Percentiles rank a stretch among this genome's conserved stretches.
Evolutionary conservation across 2,113 vertebrate species (phyloP).

Genomic region (Eurypyga helias): DNA sequence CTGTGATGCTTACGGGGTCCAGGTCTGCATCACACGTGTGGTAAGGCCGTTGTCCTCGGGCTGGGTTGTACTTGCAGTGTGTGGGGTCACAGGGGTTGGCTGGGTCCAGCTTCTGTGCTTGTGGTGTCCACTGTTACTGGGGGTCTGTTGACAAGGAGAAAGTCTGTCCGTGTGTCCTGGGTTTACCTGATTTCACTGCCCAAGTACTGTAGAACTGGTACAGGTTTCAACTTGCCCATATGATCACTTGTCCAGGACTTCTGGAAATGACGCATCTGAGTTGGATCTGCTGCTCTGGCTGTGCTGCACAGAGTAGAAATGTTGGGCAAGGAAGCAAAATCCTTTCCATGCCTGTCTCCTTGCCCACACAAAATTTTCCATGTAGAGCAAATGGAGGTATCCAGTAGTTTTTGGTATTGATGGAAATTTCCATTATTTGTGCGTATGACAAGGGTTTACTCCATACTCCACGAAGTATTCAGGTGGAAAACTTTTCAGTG

Average conservation of each 20-base stretch:
- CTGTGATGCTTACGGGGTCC: not conserved
- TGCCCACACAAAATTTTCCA: not conserved
- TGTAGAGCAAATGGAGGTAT: not conserved
- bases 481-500: not conserved
- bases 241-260: rapidly evolving
- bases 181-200: not conserved
- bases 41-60: not conserved
- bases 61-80: rapidly evolving
- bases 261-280: not conserved
- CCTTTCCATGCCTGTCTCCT: not conserved
- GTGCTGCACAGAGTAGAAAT: not conserved
- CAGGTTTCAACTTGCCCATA: not conserved
- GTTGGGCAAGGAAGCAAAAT: not conserved
- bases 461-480: not conserved
- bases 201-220: not conserved
- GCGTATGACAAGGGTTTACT: not conserved
- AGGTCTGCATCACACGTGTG: rapidly evolving
- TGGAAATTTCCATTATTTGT: not conserved
- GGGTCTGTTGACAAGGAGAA: rapidly evolving
- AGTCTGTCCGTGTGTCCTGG: not conserved
- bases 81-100: not conserved
- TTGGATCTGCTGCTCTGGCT: not conserved
- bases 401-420: not conserved
- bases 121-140: not conserved
- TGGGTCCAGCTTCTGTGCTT: not conserved